phyloP scores from a whole-genome alignment of 2,888 invertebrate genomes.

The Carpatolechia fugitivella region DNA sequence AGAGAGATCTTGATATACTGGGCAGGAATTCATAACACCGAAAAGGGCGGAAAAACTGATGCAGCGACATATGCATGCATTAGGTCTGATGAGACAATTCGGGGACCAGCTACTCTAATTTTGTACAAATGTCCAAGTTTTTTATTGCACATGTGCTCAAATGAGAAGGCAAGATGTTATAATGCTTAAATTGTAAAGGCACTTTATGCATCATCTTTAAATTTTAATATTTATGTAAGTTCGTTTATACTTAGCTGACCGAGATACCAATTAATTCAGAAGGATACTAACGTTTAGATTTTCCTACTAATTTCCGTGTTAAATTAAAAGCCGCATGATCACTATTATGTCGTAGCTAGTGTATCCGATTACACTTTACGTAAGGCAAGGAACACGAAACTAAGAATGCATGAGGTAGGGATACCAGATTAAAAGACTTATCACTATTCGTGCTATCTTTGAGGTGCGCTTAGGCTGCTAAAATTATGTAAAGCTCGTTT shows the following conservation, averaged over 20 bases:
- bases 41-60: slow-evolving; percentile 66
- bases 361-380: slow-evolving; percentile 3
- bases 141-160: too few species aligned
- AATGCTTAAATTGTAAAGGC: too few species aligned
- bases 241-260: neutral
- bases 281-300: neutral
- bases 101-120: slow-evolving; percentile 60
- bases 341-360: neutral
- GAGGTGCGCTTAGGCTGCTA: too few species aligned
- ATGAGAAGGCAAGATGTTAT: too few species aligned
- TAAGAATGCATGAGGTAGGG: too few species aligned
- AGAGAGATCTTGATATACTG: slow-evolving; percentile 38
- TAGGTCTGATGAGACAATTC: slow-evolving; percentile 69
- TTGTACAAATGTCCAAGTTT: slow-evolving; percentile 56
- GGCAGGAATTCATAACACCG: slow-evolving; percentile 55
- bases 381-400: too few species aligned
- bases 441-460: too few species aligned
- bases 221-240: too few species aligned
- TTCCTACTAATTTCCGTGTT: neutral
- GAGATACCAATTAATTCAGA: neutral
- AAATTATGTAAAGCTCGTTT: too few species aligned
- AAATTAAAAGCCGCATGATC: neutral
- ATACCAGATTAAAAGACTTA: too few species aligned
- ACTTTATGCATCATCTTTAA: too few species aligned
- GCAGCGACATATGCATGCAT: slow-evolving; percentile 77